Evolutionary conservation across 2,113 vertebrate species (phyloP).

Genomic region (Zonotrichia leucophrys): DNA sequence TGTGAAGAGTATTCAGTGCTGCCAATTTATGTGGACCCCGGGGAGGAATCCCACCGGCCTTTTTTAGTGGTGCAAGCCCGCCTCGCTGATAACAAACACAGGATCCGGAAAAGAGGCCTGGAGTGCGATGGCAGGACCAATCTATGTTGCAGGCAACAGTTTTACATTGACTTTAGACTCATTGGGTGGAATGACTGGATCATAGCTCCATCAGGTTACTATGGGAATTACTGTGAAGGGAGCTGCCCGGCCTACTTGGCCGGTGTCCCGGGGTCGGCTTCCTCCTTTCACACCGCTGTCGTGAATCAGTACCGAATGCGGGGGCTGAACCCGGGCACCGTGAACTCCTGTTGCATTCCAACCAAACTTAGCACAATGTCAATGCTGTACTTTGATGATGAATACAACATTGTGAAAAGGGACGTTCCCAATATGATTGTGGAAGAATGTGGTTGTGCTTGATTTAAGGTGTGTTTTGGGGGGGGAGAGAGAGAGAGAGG

Average conservation of each 20-base stretch:
- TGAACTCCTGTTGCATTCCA: conserved; percentile 99
- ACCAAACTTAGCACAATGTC: conserved; percentile 99
- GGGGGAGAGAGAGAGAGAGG: background rate
- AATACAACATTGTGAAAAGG: conserved; percentile 98
- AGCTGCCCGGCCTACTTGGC: conserved; percentile 98
- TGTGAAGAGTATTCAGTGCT: conserved; percentile 86
- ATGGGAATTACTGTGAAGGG: conserved; percentile 98
- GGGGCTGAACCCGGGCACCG: conserved; percentile 92
- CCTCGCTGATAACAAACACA: conserved; percentile 89
- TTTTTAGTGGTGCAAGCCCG: conserved; percentile 94
- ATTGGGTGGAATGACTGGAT: conserved; percentile 99
- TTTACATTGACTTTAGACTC: conserved; percentile 98
- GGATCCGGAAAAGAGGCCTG: conserved; percentile 95
- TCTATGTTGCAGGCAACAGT: conserved; percentile 98
- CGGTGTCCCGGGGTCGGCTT: conserved; percentile 92
- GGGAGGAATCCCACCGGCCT: conserved; percentile 92
- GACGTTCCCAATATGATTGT: conserved; percentile 99
- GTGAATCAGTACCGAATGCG: conserved; percentile 99
- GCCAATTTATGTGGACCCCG: conserved; percentile 88
- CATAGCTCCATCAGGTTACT: conserved; percentile 97
- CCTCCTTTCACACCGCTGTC: conserved; percentile 97
- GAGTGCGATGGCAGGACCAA: conserved; percentile 95
- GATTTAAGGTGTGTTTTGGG: conserved; percentile 69
- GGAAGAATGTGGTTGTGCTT: conserved; percentile 98
- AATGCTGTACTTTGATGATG: conserved; percentile 99